Evolutionary conservation across 2,888 invertebrate genomes (phyloP), one percentile per base, ranked within the genome.

Genomic region (Caenorhabditis wallacei): DNA sequence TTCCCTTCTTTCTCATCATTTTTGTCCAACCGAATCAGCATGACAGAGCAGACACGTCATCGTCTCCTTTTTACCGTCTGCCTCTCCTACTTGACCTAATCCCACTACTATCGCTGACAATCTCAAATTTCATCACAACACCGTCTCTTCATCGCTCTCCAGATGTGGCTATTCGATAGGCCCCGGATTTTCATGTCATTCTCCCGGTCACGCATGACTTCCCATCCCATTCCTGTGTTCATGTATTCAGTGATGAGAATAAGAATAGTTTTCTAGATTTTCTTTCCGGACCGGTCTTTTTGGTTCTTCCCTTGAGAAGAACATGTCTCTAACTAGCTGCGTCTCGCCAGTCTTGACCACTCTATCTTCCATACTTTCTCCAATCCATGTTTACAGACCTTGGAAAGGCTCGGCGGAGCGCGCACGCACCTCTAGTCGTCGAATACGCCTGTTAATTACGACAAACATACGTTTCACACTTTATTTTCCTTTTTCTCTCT

Each of bases 401-500:
- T 68, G 75, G 75, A 68, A 75, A 75, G 76, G 76, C 76, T 76
- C 76, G 61, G 53, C 59, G 53, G 68, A 51, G 76, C 61, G 68
- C 68, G 61, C 59, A 57, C 69, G 57, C 54, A 43, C 43, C 43
- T 43, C 46, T 68, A 40, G 43, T 59, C 46, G 78, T 69, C 53
- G 24, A 63, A 70, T 48, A 53, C 70, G 78, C 78, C 70, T 80
- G 80, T 80, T 80, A 80, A 80, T 80, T 72, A 72, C 59, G 80
- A 57, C 80, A 80, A 80, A 80, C 80, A 80, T 72, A 68, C 80
- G 80, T 80, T 80, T 80, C 80, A 80, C 80, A 80, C 80, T 71
- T 79, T 71, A 51, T 64, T 74, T 66, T 51, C 43, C 40, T 68
- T 22, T 71, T 56, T 70, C 54, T 75, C 30, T 30, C 40, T 54